Base-by-base conservation (phyloP, 2,113 vertebrate species). In the Lutjanus erythropterus region DNA sequence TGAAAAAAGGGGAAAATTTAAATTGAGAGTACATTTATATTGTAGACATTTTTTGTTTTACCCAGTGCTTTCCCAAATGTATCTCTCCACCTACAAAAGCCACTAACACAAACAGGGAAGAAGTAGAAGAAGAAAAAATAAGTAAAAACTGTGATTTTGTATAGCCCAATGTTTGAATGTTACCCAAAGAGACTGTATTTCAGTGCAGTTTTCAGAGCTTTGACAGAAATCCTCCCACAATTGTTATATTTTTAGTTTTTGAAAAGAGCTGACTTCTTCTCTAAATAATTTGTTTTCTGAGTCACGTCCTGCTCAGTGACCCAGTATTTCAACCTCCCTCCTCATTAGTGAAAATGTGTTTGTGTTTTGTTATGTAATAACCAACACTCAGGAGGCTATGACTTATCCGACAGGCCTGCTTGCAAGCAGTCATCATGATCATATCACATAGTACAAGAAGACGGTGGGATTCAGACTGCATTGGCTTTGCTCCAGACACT, bases 291-390 rank as follows among this genome's bases (percentile, higher is more conserved):
- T 62, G 25, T 80, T 83, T 70, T 71, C 14, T 59, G 21, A 82
- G 52, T 77, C 66, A n/a, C 44, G 52, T 81, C 78, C 80, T 71
- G 65, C 9, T 21, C 77, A 41, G 47, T 81, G 83, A 89, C 74
- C 84, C 72, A 89, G 76, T 84, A 87, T 80, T 78, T 83, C 71
- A 67, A 9, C 80, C 71, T 42, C 53, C 15, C 46, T 68, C 25
- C 71, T 82, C 78, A 85, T 88, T 83, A 88, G 80, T 59, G 19
- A 29, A 73, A 84, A 83, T 71, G 35, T 64, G 67, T 78, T 84
- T 84, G 74, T 85, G 62, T 81, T 82, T 75, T 69, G 80, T 93
- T 92, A 89, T 74, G 64, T 92, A 93, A 92, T 44, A 42, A 33
- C 21, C 35, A 10, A 19, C 80, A 31, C 81, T 82, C 83, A 9